These are phyloP conservation scores for Rhagophthalmus giganteus DNA, from an alignment of 2,888 invertebrate species.

Conservation along the genomic window DNA sequence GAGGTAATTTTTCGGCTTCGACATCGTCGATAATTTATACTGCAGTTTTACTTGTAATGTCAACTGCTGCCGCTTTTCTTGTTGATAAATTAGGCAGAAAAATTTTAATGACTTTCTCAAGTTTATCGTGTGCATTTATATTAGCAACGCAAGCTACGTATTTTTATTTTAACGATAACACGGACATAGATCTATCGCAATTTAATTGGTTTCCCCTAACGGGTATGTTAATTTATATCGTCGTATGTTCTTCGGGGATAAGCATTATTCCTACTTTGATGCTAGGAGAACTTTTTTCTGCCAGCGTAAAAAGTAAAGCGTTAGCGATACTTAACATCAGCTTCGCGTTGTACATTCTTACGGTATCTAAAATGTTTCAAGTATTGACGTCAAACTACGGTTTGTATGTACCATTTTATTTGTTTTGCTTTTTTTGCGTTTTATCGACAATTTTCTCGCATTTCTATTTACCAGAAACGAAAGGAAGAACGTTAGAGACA, in stretches of 20 bases:
- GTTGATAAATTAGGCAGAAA: constrained; percentile 30
- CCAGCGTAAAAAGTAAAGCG: constrained; percentile 45
- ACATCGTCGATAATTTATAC: constrained; percentile 43
- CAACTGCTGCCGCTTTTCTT: constrained; percentile 22
- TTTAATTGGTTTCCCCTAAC: constrained; percentile 46
- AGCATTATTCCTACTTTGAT: constrained; percentile 44
- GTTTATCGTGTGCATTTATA: too few species aligned
- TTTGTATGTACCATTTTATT: constrained; percentile 44
- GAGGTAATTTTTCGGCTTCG: constrained; percentile 40
- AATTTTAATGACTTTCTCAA: too few species aligned
- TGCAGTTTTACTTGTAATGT: constrained; percentile 28
- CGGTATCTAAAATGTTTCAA: constrained; percentile 44
- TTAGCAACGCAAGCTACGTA: too few species aligned
- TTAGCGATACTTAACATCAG: constrained; percentile 39
- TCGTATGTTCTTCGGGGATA: constrained; percentile 35
- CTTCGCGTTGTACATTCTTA: constrained; percentile 36
- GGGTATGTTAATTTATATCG: constrained; percentile 41
- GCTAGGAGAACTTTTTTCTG: constrained; percentile 45
- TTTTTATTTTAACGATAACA: constrained; percentile 38
- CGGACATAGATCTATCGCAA: constrained; percentile 33
- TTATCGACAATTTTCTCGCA: too few species aligned
- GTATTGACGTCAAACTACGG: constrained; percentile 41
- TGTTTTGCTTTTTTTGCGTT: too few species aligned
- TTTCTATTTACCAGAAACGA: constrained; percentile 5
- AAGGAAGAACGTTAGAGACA: constrained; percentile 1